These are phyloP conservation scores for Cynopterus brachyotis DNA, from an alignment of 2,113 vertebrate species.

Conservation along the genomic window DNA sequence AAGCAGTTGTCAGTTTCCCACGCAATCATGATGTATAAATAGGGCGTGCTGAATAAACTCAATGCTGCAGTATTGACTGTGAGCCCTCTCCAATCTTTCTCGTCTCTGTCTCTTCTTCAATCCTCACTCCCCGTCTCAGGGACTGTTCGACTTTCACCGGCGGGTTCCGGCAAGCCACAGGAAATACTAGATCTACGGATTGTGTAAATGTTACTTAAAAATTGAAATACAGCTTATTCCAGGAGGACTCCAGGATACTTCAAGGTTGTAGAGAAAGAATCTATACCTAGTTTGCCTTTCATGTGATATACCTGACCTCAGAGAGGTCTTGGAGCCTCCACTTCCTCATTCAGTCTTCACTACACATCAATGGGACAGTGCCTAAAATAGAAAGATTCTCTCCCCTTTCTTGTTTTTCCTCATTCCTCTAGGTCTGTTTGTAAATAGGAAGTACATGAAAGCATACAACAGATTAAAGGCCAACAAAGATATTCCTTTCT, in stretches of 20 bases:
- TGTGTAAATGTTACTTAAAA: background rate
- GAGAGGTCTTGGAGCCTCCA: background rate
- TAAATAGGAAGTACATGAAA: background rate
- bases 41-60: no score
- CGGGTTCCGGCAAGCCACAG: no score
- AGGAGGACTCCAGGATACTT: background rate
- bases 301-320: background rate
- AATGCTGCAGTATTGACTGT: no score
- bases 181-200: background rate
- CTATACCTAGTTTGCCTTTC: background rate
- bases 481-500: background rate
- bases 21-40: no score
- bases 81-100: no score
- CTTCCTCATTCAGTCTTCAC: background rate
- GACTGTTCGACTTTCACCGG: no score
- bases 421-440: background rate
- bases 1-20: no score
- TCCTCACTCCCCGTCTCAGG: no score
- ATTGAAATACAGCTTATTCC: background rate
- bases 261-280: background rate
- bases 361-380: no score
- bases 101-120: no score
- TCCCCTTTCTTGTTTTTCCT: background rate
- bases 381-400: background rate
- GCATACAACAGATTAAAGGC: background rate